Evolutionary conservation across 2,113 vertebrate species (phyloP).

Genomic region (Cepphus grylle): DNA sequence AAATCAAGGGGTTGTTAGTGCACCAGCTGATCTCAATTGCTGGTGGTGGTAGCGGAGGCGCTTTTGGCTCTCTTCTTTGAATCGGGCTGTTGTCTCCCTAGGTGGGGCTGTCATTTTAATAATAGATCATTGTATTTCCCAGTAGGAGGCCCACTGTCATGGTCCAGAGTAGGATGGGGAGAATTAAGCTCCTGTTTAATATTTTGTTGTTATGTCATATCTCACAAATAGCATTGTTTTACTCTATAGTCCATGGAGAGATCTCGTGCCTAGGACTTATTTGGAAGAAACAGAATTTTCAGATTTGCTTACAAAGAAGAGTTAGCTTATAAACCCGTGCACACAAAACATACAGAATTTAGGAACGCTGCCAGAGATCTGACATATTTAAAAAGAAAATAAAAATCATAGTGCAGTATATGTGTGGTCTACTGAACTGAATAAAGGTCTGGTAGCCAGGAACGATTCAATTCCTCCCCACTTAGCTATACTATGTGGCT

Average conservation of each 20-base stretch:
- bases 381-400: not conserved
- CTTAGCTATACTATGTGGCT: not conserved
- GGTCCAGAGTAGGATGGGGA: constrained; percentile 2
- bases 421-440: constrained; percentile 30
- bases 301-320: constrained; percentile 17
- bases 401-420: not conserved
- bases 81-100: constrained; percentile 47
- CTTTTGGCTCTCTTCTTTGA: constrained; percentile 44
- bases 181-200: constrained; percentile 51
- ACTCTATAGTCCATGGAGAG: not conserved
- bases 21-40: constrained; percentile 69
- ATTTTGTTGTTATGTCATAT: constrained; percentile 36
- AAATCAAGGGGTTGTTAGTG: constrained; percentile 37
- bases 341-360: not conserved
- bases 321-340: not conserved
- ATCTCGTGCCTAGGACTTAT: not conserved
- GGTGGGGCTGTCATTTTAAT: constrained; percentile 63
- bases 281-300: constrained; percentile 16
- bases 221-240: constrained; percentile 25
- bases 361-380: constrained; percentile 25
- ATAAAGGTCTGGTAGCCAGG: constrained; percentile 5
- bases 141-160: constrained; percentile 22
- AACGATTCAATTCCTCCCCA: not conserved
- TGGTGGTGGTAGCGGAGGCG: not conserved
- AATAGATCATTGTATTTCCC: constrained; percentile 47